phyloP scores from a whole-genome alignment of 2,113 vertebrate species.

The Microcebus griseorufus region DNA sequence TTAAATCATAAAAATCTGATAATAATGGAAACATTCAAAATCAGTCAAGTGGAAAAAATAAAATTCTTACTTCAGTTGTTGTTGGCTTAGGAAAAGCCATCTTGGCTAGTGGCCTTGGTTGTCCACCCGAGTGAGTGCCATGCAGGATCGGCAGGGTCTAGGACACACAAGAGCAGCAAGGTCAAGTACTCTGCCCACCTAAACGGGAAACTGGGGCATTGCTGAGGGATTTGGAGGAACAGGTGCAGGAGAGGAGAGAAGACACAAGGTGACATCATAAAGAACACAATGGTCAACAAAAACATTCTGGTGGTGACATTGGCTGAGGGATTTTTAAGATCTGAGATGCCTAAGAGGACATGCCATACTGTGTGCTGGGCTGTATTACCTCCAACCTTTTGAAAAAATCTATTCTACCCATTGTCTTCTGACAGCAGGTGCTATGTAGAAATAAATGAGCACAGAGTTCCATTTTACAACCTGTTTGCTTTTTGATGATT shows the following conservation, averaged over 20 bases:
- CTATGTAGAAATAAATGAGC: no score
- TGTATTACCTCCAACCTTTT: no score
- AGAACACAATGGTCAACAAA: neutral
- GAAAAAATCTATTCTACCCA: no score
- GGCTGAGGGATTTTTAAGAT: neutral
- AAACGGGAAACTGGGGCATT: neutral
- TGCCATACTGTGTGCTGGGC: no score
- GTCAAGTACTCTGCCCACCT: neutral
- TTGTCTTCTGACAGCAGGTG: no score
- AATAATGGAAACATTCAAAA: neutral
- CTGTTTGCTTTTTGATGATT: no score
- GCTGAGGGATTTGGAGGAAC: neutral
- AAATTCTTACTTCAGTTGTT: neutral
- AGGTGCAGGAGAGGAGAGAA: no score
- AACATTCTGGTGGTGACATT: neutral
- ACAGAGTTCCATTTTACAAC: no score
- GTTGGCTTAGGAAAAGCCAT: neutral
- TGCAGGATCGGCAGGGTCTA: neutral
- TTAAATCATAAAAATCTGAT: neutral
- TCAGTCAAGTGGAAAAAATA: neutral
- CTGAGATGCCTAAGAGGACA: no score
- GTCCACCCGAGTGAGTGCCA: fast-evolving
- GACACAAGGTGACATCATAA: neutral
- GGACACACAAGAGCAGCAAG: neutral
- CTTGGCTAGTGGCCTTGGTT: neutral